Conservation (phyloP, 2,888 invertebrate species). For the Drosophila pseudotalamancana region DNA sequence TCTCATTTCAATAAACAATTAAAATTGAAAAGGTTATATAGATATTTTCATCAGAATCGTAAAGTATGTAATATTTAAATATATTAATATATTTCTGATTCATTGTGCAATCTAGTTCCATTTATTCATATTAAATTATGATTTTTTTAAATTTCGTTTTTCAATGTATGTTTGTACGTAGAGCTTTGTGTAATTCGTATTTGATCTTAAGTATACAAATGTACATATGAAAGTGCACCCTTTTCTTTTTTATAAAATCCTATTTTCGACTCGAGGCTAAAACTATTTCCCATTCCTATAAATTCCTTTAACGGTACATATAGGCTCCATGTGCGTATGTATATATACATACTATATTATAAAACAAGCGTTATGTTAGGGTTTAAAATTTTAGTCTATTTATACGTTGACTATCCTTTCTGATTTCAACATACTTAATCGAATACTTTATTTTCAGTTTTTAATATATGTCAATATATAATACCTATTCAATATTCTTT, state of each 20-base stretch:
- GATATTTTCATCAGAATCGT: too few relatives aligned
- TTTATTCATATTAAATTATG: not conserved
- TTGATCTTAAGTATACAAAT: not conserved
- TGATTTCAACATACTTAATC: too few relatives aligned
- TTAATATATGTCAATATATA: too few relatives aligned
- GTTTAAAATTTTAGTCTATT: too few relatives aligned
- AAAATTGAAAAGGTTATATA: too few relatives aligned
- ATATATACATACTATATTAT: not conserved
- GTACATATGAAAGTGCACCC: not conserved
- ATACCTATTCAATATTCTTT: too few relatives aligned
- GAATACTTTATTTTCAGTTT: too few relatives aligned
- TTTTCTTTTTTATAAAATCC: not conserved
- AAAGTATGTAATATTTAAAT: too few relatives aligned
- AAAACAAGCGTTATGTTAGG: not conserved
- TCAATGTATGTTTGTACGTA: not conserved
- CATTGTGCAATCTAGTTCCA: not conserved
- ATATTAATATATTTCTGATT: not conserved
- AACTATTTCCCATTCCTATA: not conserved
- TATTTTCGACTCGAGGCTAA: not conserved
- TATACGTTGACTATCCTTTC: too few relatives aligned
- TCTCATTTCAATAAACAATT: too few relatives aligned
- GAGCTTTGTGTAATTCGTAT: not conserved
- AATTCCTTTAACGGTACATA: not conserved
- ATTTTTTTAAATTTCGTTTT: not conserved
- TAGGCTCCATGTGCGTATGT: not conserved